A percentile compares a stretch with the other conserved stretches of the same genome.
Evolutionary conservation across 2,113 vertebrate genomes (phyloP).

Genomic region (Eleginops maclovinus): DNA sequence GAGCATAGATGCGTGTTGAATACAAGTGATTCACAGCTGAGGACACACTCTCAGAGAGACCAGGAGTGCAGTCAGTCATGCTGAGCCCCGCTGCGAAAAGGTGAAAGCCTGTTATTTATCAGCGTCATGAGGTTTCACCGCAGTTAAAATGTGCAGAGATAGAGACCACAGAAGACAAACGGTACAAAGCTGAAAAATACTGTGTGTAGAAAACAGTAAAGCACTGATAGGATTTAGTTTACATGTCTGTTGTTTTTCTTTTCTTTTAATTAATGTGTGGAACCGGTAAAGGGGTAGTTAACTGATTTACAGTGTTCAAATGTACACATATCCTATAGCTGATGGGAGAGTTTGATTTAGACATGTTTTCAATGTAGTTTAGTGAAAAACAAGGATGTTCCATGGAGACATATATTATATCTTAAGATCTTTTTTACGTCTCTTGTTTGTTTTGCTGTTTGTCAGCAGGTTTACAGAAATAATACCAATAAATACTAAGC

Average conservation of each 20-base stretch:
- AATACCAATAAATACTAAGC: too few species aligned
- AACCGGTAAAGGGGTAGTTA: background rate
- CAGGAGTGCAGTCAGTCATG: slow-evolving; percentile 73
- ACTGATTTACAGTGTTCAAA: slow-evolving; percentile 26
- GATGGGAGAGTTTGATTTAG: background rate
- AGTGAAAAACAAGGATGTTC: too few species aligned
- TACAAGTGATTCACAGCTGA: slow-evolving; percentile 81
- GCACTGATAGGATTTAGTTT: slow-evolving; percentile 35
- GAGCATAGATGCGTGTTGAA: slow-evolving; percentile 33
- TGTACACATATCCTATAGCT: background rate
- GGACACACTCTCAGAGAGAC: slow-evolving; percentile 73
- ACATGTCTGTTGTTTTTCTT: slow-evolving; percentile 20
- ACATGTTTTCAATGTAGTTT: background rate
- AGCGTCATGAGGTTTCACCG: slow-evolving; percentile 65
- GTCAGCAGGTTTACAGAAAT: too few species aligned
- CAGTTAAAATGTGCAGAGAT: slow-evolving; percentile 70
- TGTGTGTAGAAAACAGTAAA: slow-evolving; percentile 45
- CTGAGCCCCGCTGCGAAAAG: slow-evolving; percentile 66
- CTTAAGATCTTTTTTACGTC: too few species aligned
- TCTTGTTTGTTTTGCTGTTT: too few species aligned
- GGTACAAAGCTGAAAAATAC: slow-evolving; percentile 23
- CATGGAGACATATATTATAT: too few species aligned
- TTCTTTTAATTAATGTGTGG: slow-evolving; percentile 32
- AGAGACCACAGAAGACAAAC: slow-evolving; percentile 65
- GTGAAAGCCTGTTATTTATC: slow-evolving; percentile 78